Conservation (phyloP, 2,797 vertebrate species). For the Alcedo quadribrachys region DNA sequence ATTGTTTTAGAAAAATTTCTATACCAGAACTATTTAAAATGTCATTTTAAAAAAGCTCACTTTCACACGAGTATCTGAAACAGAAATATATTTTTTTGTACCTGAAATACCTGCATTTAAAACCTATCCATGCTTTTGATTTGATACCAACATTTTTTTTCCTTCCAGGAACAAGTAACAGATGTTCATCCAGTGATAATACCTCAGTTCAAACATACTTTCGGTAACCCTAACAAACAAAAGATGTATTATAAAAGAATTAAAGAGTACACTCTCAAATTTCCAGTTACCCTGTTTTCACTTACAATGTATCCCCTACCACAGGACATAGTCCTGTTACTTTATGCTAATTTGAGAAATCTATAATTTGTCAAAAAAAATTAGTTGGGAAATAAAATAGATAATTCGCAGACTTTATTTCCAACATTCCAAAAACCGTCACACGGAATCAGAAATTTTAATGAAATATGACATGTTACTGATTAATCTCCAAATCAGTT, state of each 20-base stretch:
- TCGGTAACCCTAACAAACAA: neutral
- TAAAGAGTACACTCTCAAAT: neutral
- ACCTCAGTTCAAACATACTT: neutral
- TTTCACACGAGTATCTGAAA: neutral
- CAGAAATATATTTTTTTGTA: neutral
- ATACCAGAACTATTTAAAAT: neutral
- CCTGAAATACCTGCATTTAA: neutral
- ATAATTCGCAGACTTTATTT: neutral
- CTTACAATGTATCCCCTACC: fast-evolving
- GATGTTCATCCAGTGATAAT: neutral
- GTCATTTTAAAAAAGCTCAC: neutral
- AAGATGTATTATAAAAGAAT: neutral
- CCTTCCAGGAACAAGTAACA: neutral
- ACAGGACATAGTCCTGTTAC: neutral
- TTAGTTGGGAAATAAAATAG: fast-evolving
- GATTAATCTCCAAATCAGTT: neutral
- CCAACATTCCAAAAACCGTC: neutral
- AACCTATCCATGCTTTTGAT: neutral
- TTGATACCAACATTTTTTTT: neutral
- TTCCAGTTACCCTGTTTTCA: neutral
- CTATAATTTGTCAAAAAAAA: neutral
- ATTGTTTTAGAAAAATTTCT: neutral
- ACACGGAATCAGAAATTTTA: neutral
- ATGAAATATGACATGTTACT: fast-evolving
- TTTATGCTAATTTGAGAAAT: neutral